Conservation (phyloP, 2,888 invertebrate genomes). For the Scotopteryx bipunctaria region DNA sequence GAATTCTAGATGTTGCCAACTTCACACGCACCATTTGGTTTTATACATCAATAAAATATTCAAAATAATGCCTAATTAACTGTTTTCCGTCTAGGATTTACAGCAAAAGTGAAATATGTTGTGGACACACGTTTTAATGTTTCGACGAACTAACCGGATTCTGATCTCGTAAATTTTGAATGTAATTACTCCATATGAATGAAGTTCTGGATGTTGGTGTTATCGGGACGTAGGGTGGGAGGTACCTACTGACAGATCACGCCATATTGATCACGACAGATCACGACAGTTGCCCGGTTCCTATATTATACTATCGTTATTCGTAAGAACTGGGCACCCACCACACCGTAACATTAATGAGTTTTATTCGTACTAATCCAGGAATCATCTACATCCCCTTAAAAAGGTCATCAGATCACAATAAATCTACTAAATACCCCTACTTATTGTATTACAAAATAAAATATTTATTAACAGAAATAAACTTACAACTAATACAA, state of each 20-base stretch:
- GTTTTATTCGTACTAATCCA: too few species aligned
- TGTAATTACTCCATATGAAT: slow-evolving; percentile 15
- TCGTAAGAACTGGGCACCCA: too few species aligned
- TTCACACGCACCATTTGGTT: slow-evolving; percentile 28
- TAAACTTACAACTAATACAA: too few species aligned
- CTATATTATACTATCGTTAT: too few species aligned
- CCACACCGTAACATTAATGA: too few species aligned
- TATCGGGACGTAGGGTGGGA: background rate
- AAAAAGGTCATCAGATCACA: too few species aligned
- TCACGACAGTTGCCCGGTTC: too few species aligned
- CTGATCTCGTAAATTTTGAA: slow-evolving; percentile 24
- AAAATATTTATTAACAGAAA: too few species aligned
- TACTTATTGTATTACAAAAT: too few species aligned
- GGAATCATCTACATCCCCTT: too few species aligned
- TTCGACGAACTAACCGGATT: slow-evolving; percentile 27
- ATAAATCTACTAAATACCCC: too few species aligned
- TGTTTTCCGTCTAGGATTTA: slow-evolving; percentile 28
- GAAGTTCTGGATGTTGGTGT: slow-evolving; percentile 1
- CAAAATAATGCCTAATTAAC: slow-evolving; percentile 33
- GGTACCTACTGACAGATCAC: background rate
- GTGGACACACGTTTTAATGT: slow-evolving; percentile 27
- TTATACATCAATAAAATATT: slow-evolving; percentile 34
- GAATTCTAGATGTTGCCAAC: slow-evolving; percentile 37
- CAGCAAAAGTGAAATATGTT: slow-evolving; percentile 27
- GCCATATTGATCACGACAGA: too few species aligned